Conservation (phyloP, 1,140 invertebrate species). For the Macrostomum lignano region DNA sequence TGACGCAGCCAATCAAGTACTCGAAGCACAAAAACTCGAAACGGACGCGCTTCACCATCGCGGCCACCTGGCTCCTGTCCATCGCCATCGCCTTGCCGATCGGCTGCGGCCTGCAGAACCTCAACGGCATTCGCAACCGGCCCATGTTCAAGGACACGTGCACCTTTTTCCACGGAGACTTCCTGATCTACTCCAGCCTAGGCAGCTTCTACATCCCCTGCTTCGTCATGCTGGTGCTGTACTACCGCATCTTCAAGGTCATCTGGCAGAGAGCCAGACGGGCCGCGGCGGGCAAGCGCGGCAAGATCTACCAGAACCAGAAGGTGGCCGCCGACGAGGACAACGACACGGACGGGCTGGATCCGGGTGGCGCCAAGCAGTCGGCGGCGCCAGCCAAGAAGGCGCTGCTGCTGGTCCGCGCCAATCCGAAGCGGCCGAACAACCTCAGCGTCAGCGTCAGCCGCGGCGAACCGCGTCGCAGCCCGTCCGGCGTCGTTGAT, state of each 20-base stretch:
- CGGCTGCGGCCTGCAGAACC: constrained; percentile 60
- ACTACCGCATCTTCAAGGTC: constrained; percentile 81
- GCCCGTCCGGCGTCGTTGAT: too few species aligned
- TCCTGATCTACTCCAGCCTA: constrained; percentile 84
- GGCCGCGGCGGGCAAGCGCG: too few species aligned
- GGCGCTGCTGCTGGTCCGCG: too few species aligned
- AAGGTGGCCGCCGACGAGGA: too few species aligned
- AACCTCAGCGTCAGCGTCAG: too few species aligned
- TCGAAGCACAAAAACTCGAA: constrained; percentile 86
- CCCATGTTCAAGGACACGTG: constrained; percentile 37
- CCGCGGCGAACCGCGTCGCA: too few species aligned
- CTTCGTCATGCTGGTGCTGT: constrained; percentile 89
- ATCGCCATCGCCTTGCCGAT: constrained; percentile 83
- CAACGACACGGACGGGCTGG: too few species aligned
- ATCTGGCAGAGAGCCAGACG: constrained; percentile 53
- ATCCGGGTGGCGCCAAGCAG: too few species aligned
- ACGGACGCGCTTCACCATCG: constrained; percentile 69
- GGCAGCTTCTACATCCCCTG: constrained; percentile 97
- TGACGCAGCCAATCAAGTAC: constrained; percentile 92
- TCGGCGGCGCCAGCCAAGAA: too few species aligned
- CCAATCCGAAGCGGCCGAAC: too few species aligned
- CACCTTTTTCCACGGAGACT: constrained; percentile 85
- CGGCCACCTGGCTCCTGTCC: constrained; percentile 81
- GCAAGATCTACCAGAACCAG: too few species aligned
- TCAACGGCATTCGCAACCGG: constrained; percentile 14